These are phyloP conservation scores for Athetis lepigone DNA, from an alignment of 2,888 invertebrate species.

Conservation along the genomic window DNA sequence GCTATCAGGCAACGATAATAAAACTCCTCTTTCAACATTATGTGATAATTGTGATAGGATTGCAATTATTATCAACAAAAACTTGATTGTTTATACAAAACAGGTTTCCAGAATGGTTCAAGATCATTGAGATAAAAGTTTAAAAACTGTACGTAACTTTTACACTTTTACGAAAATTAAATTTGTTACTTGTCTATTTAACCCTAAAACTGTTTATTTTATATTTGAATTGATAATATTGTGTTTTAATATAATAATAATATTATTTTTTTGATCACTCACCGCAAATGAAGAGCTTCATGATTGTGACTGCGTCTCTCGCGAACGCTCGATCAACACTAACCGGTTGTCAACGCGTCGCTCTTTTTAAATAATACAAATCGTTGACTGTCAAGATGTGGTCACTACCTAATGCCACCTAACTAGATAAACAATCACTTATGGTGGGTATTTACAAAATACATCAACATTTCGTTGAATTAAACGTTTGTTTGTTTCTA, in stretches of 20 bases:
- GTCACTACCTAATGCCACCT: constrained; percentile 30
- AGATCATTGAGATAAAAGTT: neutral
- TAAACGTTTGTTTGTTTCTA: constrained; percentile 1
- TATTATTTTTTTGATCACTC: constrained; percentile 42
- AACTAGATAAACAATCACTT: constrained; percentile 33
- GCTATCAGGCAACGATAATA: neutral
- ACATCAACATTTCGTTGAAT: constrained; percentile 28
- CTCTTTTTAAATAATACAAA: constrained; percentile 64
- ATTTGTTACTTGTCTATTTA: neutral
- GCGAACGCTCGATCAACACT: constrained; percentile 67
- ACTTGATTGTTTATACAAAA: constrained; percentile 13
- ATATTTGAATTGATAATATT: neutral
- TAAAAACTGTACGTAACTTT: neutral
- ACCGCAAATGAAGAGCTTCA: constrained; percentile 71
- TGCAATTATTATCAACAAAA: constrained; percentile 10
- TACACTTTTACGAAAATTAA: neutral
- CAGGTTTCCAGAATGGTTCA: neutral
- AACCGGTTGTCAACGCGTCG: constrained; percentile 64
- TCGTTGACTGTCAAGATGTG: constrained; percentile 47
- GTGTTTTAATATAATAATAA: neutral
- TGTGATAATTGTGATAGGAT: neutral
- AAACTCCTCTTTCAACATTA: constrained; percentile 5
- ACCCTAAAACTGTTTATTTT: neutral
- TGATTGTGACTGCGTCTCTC: constrained; percentile 58
- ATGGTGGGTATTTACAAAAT: constrained; percentile 49